Percentiles rank a stretch among this genome's conserved stretches.
Conservation (phyloP, 2,797 vertebrate species). For the Myotis findleyi region DNA sequence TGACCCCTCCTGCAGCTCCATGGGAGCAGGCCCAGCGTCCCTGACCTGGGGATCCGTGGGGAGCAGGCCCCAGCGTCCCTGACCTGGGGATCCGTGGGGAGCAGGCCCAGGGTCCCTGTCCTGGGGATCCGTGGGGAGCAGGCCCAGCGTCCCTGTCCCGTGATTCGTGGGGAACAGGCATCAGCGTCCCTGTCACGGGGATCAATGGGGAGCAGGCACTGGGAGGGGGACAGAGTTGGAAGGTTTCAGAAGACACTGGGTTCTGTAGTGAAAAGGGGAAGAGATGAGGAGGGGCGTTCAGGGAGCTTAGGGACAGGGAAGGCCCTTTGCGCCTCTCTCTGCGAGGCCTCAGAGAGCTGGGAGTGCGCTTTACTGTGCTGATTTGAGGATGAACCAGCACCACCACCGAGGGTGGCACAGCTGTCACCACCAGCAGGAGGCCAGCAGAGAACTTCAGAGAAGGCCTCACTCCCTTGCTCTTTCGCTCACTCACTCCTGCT, state of each 20-base stretch:
- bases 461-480: not conserved
- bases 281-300: constrained; percentile 33
- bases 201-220: not conserved
- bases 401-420: constrained; percentile 51
- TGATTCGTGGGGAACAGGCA: no score
- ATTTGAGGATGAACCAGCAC: constrained; percentile 71
- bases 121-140: no score
- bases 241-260: constrained; percentile 54
- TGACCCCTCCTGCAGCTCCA: not conserved
- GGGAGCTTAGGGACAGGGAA: constrained; percentile 20
- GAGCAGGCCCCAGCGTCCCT: not conserved
- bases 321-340: constrained; percentile 44
- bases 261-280: constrained; percentile 68
- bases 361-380: constrained; percentile 72
- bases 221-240: constrained; percentile 42
- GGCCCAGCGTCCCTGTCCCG: not conserved
- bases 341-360: constrained; percentile 61
- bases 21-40: not conserved
- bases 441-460: not conserved
- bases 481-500: not conserved
- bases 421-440: not conserved
- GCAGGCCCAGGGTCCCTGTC: not conserved
- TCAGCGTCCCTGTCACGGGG: no score
- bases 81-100: not conserved
- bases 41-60: not conserved